Evolutionary conservation across 2,113 vertebrate genomes (phyloP), one percentile per base, ranked within the genome.

Genomic region (Myotis brandtii): DNA sequence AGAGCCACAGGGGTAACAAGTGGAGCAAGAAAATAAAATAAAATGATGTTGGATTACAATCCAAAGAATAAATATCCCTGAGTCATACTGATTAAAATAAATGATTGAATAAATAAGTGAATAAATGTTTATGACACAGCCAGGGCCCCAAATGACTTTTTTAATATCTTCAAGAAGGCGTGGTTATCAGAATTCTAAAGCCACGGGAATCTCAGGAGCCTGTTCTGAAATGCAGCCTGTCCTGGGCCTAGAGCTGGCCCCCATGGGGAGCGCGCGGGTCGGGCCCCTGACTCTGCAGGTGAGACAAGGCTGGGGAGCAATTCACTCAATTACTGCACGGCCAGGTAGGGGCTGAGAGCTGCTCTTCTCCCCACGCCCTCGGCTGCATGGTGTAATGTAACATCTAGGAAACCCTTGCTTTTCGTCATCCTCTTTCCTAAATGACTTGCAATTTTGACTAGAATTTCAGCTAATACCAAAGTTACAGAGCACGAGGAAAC

Each of bases 341-440:
- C 37, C 30, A 0, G 3, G 25, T 2, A 4, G 14, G 18, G 8
- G 9, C 3, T 0, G 5, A 1, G 25, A 1, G 1, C 5, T 0
- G 3, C 0, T 0, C 0, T 7, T 9, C 6, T 0, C 3, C 14
- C 14, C 16, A 0, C 20, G 6, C 27, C 12, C 37, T 8, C 4
- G 3, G 12, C 11, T 27, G 0, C 0, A 2, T 2, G 3, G 1
- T 5, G 5, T 0, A 2, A 0, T 14, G 14, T 0, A 1, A 23
- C 13, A 1, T 21, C 67, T n/a, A 1, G 0, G 18, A 34, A 12
- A 16, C 3, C 18, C 5, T 32, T 1, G 20, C 27, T 37, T 4
- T 11, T 52, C 11, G 2, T 37, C 48, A 9, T 27, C 48, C 18
- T 9, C 40, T 25, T 32, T 1, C 56, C 14, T 56, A 14, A 30